Evolutionary conservation across 2,888 invertebrate species (phyloP).

Genomic region (Netelia inedita): DNA sequence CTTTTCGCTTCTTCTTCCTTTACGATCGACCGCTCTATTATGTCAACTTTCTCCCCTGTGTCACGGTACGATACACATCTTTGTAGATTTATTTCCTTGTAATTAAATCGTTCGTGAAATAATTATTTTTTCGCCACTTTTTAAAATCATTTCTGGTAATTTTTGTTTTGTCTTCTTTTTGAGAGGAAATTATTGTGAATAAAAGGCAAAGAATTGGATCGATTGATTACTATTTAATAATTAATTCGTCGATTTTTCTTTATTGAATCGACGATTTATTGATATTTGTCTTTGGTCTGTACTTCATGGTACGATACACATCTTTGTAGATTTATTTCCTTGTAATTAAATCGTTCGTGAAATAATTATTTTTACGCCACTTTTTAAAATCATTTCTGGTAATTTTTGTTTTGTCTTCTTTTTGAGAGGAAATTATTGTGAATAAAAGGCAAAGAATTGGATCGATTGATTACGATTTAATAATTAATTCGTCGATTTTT

Average conservation of each 20-base stretch:
- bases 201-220: not conserved
- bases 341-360: not conserved
- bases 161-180: no score
- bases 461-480: not conserved
- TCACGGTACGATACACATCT: not conserved
- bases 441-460: not conserved
- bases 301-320: not conserved
- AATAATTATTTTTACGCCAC: not conserved
- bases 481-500: no score
- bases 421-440: no score
- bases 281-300: no score
- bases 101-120: not conserved
- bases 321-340: not conserved
- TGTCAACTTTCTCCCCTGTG: slow-evolving; percentile 55
- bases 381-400: no score
- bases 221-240: not conserved
- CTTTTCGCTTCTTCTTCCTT: slow-evolving; percentile 45
- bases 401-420: no score
- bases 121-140: not conserved
- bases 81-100: not conserved
- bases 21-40: slow-evolving; percentile 40
- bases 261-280: no score
- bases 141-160: no score
- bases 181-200: no score
- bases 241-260: no score